Evolutionary conservation across 2,113 vertebrate species (phyloP).

Genomic region (Verasper variegatus): DNA sequence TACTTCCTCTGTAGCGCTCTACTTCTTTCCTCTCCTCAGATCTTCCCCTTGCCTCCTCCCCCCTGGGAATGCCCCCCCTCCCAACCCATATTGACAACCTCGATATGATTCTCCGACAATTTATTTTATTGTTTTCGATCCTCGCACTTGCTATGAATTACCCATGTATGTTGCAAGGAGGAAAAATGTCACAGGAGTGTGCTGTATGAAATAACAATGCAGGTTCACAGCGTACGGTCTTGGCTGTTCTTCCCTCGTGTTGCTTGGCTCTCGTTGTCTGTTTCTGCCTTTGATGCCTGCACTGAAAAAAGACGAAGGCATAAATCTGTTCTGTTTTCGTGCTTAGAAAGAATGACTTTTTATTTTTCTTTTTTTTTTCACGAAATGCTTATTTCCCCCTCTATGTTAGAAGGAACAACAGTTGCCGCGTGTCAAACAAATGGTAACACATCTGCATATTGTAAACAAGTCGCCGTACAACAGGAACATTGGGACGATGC

Average conservation of each 20-base stretch:
- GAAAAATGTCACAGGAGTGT: slow-evolving; percentile 59
- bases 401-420: slow-evolving; percentile 36
- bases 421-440: slow-evolving; percentile 63
- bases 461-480: slow-evolving; percentile 52
- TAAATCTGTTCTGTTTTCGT: slow-evolving; percentile 64
- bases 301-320: slow-evolving; percentile 54
- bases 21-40: slow-evolving; percentile 5
- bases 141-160: slow-evolving; percentile 64
- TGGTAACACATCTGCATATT: slow-evolving; percentile 55
- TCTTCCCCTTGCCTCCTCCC: slow-evolving; percentile 29
- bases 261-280: slow-evolving; percentile 47
- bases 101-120: slow-evolving; percentile 47
- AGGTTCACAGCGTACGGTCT: slow-evolving; percentile 50
- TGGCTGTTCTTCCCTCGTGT: slow-evolving; percentile 41
- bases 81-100: slow-evolving; percentile 50
- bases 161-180: slow-evolving; percentile 50
- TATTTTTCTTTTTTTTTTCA: not conserved
- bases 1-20: slow-evolving; percentile 38
- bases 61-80: slow-evolving; percentile 1
- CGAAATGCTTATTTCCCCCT: slow-evolving; percentile 31
- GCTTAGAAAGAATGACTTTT: slow-evolving; percentile 23
- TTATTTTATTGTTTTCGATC: slow-evolving; percentile 72
- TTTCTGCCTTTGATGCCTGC: slow-evolving; percentile 69
- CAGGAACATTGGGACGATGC: slow-evolving; percentile 10
- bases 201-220: slow-evolving; percentile 66